phyloP scores from a whole-genome alignment of 2,113 vertebrate genomes.

The Centropristis striata region DNA sequence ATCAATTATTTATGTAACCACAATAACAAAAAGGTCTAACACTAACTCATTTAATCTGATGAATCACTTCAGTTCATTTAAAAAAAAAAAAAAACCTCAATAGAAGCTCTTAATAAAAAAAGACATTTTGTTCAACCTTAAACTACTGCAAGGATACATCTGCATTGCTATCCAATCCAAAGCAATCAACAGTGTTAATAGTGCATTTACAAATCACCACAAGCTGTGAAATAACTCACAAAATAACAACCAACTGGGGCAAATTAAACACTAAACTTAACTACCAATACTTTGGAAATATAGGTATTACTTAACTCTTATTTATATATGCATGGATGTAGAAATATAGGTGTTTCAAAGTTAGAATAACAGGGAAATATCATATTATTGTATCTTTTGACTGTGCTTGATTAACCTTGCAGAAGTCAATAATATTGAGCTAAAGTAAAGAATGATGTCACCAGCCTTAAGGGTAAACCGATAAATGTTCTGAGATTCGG shows the following conservation, averaged over 20 bases:
- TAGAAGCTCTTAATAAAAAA: no score
- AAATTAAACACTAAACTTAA: background rate
- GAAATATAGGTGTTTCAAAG: background rate
- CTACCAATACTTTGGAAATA: background rate
- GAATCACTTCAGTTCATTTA: no score
- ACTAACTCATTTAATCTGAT: no score
- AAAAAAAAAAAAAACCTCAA: no score
- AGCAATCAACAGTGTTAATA: background rate
- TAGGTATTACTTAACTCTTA: background rate
- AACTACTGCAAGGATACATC: background rate
- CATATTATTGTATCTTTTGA: background rate
- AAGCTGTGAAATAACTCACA: background rate
- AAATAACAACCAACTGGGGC: background rate
- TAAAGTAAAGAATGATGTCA: background rate
- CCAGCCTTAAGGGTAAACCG: background rate
- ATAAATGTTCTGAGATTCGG: background rate
- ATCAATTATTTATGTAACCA: no score
- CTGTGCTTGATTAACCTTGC: background rate
- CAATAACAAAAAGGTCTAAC: no score
- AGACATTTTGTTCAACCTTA: no score
- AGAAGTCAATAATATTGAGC: background rate
- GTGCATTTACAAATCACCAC: background rate
- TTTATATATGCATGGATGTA: background rate
- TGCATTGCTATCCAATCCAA: background rate
- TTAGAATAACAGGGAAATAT: constrained; percentile 5